Conservation (phyloP, 2,113 vertebrate genomes). For the Trichechus manatus region DNA sequence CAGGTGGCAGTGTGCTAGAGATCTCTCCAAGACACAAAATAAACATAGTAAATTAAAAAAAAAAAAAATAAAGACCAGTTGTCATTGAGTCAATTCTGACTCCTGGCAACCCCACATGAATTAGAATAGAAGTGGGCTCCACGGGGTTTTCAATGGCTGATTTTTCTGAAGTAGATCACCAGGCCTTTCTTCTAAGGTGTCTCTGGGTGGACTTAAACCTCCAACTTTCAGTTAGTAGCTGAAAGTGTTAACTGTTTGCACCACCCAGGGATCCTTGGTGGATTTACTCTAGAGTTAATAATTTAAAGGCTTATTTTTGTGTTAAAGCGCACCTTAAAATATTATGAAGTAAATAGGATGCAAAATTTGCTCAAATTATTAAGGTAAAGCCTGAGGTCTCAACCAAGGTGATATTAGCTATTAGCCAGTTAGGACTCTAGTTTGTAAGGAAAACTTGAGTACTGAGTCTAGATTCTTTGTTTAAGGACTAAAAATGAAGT, state of each 20-base stretch:
- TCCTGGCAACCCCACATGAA: neutral
- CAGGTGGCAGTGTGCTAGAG: neutral
- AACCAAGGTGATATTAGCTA: neutral
- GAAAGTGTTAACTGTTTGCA: neutral
- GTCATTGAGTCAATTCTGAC: too few species aligned
- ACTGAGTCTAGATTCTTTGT: neutral
- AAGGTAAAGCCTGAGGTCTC: neutral
- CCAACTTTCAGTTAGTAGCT: neutral
- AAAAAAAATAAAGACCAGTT: neutral
- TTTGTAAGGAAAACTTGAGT: neutral
- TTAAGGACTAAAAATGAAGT: neutral
- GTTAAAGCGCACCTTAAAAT: neutral
- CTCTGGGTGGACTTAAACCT: neutral
- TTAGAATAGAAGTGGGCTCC: neutral
- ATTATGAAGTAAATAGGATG: neutral
- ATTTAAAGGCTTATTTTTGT: constrained; percentile 32
- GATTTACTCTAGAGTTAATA: neutral
- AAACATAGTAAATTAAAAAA: neutral
- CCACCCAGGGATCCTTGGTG: neutral
- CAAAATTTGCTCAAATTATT: constrained; percentile 37
- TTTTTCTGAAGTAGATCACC: neutral
- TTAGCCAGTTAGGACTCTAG: neutral
- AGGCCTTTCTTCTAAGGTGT: neutral
- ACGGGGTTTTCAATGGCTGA: neutral
- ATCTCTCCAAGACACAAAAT: neutral